These are phyloP conservation scores for Ifrita kowaldi DNA, from an alignment of 2,113 vertebrate genomes.

Conservation along the genomic window DNA sequence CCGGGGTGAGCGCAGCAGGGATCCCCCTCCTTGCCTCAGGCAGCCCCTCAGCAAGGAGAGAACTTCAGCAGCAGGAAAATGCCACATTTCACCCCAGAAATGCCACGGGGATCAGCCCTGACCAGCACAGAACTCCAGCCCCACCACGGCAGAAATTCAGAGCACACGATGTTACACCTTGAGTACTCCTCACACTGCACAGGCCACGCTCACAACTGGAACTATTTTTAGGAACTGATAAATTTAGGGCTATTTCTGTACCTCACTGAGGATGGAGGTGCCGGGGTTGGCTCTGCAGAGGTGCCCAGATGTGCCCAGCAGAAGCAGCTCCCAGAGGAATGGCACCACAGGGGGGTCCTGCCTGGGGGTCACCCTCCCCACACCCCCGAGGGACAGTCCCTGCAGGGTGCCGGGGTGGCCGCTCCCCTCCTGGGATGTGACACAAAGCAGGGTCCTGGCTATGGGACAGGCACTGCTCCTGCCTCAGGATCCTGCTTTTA, in stretches of 20 bases:
- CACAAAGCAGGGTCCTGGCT: not conserved
- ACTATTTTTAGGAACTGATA: not conserved
- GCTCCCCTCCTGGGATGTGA: not conserved
- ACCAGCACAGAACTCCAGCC: not conserved
- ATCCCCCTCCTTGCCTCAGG: not conserved
- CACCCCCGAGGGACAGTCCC: fast-evolving
- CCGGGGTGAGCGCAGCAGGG: not conserved
- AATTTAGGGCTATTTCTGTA: not conserved
- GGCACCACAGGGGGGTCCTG: not conserved
- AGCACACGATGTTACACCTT: fast-evolving
- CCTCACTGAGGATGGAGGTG: not conserved
- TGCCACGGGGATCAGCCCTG: fast-evolving
- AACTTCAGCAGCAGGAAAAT: not conserved
- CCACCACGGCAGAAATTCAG: fast-evolving
- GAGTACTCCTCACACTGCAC: fast-evolving
- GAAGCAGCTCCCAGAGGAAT: not conserved
- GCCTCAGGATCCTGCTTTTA: fast-evolving
- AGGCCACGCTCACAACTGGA: fast-evolving
- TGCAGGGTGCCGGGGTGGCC: fast-evolving
- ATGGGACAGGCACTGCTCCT: not conserved
- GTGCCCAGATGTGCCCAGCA: not conserved
- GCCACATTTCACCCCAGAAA: not conserved
- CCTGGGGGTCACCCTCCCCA: not conserved
- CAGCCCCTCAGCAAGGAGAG: not conserved
- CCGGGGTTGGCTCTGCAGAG: not conserved